Evolutionary conservation across 2,797 vertebrate species (phyloP).

Genomic region (Mormyrops boulengeri): DNA sequence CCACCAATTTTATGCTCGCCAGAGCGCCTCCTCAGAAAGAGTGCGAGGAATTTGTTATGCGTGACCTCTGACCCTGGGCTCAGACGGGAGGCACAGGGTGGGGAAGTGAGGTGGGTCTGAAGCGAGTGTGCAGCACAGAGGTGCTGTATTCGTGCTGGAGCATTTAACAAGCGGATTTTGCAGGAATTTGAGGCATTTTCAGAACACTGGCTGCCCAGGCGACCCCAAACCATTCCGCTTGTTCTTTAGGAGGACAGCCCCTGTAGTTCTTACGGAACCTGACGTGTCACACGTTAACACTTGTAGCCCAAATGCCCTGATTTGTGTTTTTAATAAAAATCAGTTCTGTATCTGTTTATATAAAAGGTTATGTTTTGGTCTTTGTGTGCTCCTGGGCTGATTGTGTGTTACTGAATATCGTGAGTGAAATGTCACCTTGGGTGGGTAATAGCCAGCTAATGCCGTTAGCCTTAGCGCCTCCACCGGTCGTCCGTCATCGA

Average conservation of each 20-base stretch:
- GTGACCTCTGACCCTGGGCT: conserved; percentile 57
- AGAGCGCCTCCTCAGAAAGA: conserved; percentile 55
- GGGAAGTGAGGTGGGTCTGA: conserved; percentile 34
- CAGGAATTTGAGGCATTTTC: not conserved
- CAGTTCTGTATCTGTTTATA: not conserved
- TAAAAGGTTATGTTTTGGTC: not conserved
- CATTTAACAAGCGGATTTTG: not conserved
- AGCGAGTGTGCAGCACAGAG: not conserved
- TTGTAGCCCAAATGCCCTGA: not conserved
- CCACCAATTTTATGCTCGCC: conserved; percentile 50
- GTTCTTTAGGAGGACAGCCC: not conserved
- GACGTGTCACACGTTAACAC: not conserved
- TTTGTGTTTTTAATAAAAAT: not conserved
- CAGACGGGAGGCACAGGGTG: conserved; percentile 48
- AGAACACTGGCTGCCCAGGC: not conserved
- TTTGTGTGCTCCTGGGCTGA: not conserved
- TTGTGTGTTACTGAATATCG: not conserved
- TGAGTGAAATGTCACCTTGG: not conserved
- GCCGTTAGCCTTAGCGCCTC: not conserved
- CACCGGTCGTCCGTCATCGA: not conserved
- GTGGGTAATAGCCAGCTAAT: not conserved
- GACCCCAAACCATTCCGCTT: not conserved
- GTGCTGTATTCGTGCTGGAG: not conserved
- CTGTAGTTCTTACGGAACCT: not conserved
- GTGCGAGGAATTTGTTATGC: conserved; percentile 71